Conservation (phyloP, 2,888 invertebrate species). For the Agriopis marginaria region DNA sequence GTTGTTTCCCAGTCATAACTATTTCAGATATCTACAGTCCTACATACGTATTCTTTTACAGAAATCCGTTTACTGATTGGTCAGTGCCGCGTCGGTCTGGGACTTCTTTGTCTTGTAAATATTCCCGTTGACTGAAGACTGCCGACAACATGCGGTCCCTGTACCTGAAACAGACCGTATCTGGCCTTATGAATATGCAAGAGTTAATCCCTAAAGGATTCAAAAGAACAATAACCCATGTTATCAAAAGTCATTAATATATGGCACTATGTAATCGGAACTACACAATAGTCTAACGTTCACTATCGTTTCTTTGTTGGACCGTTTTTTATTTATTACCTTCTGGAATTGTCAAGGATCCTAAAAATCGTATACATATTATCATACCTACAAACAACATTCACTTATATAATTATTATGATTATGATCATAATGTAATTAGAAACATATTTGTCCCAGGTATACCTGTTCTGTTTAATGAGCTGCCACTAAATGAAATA, state of each 20-base stretch:
- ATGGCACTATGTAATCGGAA: conserved; percentile 6
- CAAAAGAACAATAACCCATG: conserved; percentile 25
- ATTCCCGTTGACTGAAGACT: conserved; percentile 58
- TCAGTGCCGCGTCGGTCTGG: conserved; percentile 44
- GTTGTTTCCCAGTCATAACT: conserved; percentile 47
- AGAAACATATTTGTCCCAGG: no score
- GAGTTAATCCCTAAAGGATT: conserved; percentile 45
- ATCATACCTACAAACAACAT: background rate
- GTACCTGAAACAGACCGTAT: conserved; percentile 56
- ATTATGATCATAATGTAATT: no score
- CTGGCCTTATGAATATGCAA: conserved; percentile 59
- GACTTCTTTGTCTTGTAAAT: conserved; percentile 63
- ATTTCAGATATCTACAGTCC: conserved; percentile 25
- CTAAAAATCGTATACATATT: background rate
- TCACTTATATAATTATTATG: no score
- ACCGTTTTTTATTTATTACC: background rate
- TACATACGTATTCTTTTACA: conserved; percentile 26
- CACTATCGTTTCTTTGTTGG: conserved; percentile 12
- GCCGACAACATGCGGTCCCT: conserved; percentile 66
- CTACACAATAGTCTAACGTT: background rate
- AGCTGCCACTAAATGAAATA: no score
- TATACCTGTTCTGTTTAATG: no score
- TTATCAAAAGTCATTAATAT: conserved; percentile 27
- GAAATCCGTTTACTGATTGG: conserved; percentile 53
- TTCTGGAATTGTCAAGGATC: conserved; percentile 1